Evolutionary conservation across 2,113 vertebrate genomes (phyloP).

Genomic region (Apeltes quadracus): DNA sequence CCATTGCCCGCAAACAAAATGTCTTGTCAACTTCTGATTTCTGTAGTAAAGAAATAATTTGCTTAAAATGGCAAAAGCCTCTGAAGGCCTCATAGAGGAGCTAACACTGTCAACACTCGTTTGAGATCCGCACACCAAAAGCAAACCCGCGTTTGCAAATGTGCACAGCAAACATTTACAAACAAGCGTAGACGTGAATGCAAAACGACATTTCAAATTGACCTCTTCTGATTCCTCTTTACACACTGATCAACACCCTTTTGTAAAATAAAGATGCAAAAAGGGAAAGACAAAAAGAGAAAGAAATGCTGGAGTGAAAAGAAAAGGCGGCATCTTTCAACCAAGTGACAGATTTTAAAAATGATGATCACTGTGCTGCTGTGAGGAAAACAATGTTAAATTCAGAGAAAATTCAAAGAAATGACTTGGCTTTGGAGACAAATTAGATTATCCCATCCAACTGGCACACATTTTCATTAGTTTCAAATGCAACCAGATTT

Average conservation of each 20-base stretch:
- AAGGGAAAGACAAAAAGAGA: constrained; percentile 2
- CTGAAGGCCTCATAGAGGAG: constrained; percentile 19
- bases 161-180: not conserved
- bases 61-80: constrained; percentile 19
- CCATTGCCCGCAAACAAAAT: not conserved
- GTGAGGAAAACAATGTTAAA: not conserved
- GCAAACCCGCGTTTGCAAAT: not conserved
- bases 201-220: constrained; percentile 61
- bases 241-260: constrained; percentile 33
- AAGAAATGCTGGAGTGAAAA: constrained; percentile 3
- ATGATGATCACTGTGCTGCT: not conserved
- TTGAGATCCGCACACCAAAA: not conserved
- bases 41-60: not conserved
- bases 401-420: constrained; percentile 27
- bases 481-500: constrained; percentile 33
- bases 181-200: constrained; percentile 11
- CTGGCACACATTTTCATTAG: constrained; percentile 12
- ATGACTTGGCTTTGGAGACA: constrained; percentile 32
- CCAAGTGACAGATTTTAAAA: not conserved
- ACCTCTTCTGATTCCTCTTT: constrained; percentile 19
- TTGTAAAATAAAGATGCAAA: constrained; percentile 15
- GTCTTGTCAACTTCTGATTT: not conserved
- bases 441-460: constrained; percentile 29
- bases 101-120: constrained; percentile 34
- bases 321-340: constrained; percentile 23